Evolutionary conservation across 2,113 vertebrate genomes (phyloP).

Genomic region (Festucalex cinctus): DNA sequence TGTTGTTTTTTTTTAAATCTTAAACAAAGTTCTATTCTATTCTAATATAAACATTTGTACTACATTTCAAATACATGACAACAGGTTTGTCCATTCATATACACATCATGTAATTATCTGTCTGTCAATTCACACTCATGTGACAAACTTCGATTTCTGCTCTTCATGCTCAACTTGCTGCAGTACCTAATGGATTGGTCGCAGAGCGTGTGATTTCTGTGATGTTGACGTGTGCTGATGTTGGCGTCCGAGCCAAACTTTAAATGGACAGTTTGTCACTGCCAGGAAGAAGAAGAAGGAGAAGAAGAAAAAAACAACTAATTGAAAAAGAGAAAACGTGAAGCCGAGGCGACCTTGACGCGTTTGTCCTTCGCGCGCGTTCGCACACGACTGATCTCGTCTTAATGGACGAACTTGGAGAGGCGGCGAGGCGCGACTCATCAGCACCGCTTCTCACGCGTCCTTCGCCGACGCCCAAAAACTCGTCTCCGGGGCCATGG

Average conservation of each 20-base stretch:
- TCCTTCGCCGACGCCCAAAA: neutral
- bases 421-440: slow-evolving; percentile 62
- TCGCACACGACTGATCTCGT: slow-evolving; percentile 52
- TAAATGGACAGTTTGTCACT: slow-evolving; percentile 7
- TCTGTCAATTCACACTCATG: neutral
- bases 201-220: neutral
- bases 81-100: neutral
- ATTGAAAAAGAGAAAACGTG: slow-evolving; percentile 27
- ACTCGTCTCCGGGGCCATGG: neutral
- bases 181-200: neutral
- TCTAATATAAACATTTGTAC: neutral
- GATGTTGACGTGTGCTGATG: slow-evolving; percentile 1
- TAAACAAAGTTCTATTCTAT: too few species aligned
- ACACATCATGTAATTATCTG: neutral
- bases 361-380: slow-evolving; percentile 24
- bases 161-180: neutral
- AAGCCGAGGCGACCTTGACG: slow-evolving; percentile 50
- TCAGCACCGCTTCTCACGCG: slow-evolving; percentile 41
- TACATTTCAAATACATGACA: neutral
- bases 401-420: slow-evolving; percentile 63
- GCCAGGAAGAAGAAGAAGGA: slow-evolving; percentile 8
- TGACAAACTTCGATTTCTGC: neutral
- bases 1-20: too few species aligned
- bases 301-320: slow-evolving; percentile 2
- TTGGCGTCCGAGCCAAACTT: neutral